These are phyloP conservation scores for Drosophila monieri DNA, from an alignment of 2,888 invertebrate species.

Conservation along the genomic window DNA sequence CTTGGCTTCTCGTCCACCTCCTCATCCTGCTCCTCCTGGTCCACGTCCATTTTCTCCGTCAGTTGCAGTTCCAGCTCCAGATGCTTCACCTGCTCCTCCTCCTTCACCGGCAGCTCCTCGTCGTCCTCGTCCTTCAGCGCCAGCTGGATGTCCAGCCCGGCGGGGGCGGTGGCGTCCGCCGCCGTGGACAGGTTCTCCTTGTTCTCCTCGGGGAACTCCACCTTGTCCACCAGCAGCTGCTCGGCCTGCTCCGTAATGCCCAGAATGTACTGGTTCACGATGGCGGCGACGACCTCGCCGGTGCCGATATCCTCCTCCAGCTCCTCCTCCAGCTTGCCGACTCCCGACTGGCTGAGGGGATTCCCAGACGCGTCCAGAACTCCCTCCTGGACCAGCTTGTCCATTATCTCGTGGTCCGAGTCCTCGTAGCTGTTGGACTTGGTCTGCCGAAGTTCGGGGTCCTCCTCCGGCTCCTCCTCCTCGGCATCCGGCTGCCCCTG, in stretches of 20 bases:
- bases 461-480: background rate
- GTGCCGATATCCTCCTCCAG: background rate
- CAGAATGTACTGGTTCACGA: constrained; percentile 22
- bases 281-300: constrained; percentile 1
- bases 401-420: constrained; percentile 62
- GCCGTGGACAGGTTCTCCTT: constrained; percentile 62
- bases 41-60: constrained; percentile 1
- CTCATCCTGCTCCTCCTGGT: constrained; percentile 3
- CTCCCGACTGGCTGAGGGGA: constrained; percentile 51
- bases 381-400: constrained; percentile 59
- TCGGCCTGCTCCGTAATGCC: constrained; percentile 17
- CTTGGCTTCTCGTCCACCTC: constrained; percentile 38
- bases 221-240: constrained; percentile 15
- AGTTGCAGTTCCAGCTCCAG: constrained; percentile 2
- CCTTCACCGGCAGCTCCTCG: constrained; percentile 53
- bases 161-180: constrained; percentile 3
- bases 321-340: constrained; percentile 6
- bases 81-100: constrained; percentile 34
- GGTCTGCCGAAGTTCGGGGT: background rate
- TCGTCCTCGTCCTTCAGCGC: constrained; percentile 45
- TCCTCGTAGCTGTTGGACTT: constrained; percentile 54
- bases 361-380: constrained; percentile 63
- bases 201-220: constrained; percentile 55
- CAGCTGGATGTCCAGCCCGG: constrained; percentile 50
- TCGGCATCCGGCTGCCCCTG: background rate